A percentile compares a stretch with the other conserved stretches of the same genome.
Evolutionary conservation across 2,113 vertebrate species (phyloP).

Genomic region (Sinocyclocheilus rhinocerous): DNA sequence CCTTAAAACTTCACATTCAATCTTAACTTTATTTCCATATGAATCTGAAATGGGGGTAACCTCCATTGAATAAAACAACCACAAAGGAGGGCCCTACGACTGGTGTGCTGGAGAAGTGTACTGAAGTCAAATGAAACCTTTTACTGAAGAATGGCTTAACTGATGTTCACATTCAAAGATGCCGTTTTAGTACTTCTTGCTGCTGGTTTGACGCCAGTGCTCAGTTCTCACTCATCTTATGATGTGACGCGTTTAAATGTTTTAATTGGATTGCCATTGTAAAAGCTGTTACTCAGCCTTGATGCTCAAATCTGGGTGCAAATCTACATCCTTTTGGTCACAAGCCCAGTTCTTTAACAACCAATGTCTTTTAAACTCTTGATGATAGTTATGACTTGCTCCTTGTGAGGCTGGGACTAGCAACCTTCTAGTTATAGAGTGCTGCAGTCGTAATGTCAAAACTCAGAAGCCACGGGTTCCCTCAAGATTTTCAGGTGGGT

Average conservation of each 20-base stretch:
- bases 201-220: not conserved
- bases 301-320: not conserved
- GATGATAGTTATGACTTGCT: not conserved
- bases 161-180: not conserved
- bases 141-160: not conserved
- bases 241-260: not conserved
- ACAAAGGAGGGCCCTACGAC: not conserved
- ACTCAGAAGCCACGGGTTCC: too few species aligned
- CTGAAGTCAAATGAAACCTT: not conserved
- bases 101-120: not conserved
- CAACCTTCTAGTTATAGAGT: not conserved
- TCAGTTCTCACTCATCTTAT: not conserved
- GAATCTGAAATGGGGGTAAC: slow-evolving; percentile 22
- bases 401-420: not conserved
- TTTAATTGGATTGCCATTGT: not conserved
- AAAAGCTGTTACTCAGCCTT: not conserved
- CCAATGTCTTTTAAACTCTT: not conserved
- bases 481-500: too few species aligned
- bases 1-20: slow-evolving; percentile 37
- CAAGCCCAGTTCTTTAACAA: not conserved
- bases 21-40: slow-evolving; percentile 29
- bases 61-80: not conserved
- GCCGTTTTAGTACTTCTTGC: not conserved
- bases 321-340: not conserved
- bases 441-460: not conserved